phyloP scores from a whole-genome alignment of 2,113 vertebrate species.

The Poeciliopsis occidentalis region DNA sequence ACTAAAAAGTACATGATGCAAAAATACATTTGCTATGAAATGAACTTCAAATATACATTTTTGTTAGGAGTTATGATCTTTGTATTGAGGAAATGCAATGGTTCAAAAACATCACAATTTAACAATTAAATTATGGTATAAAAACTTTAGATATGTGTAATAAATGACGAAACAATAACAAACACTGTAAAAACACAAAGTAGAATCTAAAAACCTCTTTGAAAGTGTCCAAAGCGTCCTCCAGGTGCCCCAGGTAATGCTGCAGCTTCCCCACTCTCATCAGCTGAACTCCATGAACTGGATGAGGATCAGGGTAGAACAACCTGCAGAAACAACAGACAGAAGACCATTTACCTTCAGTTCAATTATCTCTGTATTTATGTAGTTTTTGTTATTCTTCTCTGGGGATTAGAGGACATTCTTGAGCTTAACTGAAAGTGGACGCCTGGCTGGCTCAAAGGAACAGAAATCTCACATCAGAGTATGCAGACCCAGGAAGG shows the following conservation, averaged over 20 bases:
- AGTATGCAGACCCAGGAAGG: background rate
- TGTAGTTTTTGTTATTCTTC: background rate
- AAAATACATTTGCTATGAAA: too few species aligned
- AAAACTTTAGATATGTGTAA: background rate
- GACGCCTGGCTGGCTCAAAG: conserved; percentile 4
- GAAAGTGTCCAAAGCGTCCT: conserved; percentile 86
- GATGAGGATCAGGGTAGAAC: conserved; percentile 89
- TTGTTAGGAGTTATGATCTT: background rate
- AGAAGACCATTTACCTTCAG: background rate
- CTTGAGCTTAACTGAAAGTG: background rate
- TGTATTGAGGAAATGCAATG: background rate
- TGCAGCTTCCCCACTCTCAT: conserved; percentile 93
- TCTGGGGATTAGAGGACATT: background rate
- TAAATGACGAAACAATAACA: background rate
- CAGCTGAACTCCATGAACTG: conserved; percentile 87
- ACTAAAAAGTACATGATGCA: too few species aligned
- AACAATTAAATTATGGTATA: background rate
- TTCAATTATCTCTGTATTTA: background rate
- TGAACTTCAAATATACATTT: too few species aligned
- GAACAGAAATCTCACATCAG: background rate
- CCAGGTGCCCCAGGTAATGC: conserved; percentile 81
- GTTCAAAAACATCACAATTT: too few species aligned
- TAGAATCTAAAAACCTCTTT: conserved; percentile 75
- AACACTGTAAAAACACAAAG: background rate
- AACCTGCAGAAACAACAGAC: conserved; percentile 73